Conservation (phyloP, 2,797 vertebrate genomes). For the Ctenopoma kingsleyae region DNA sequence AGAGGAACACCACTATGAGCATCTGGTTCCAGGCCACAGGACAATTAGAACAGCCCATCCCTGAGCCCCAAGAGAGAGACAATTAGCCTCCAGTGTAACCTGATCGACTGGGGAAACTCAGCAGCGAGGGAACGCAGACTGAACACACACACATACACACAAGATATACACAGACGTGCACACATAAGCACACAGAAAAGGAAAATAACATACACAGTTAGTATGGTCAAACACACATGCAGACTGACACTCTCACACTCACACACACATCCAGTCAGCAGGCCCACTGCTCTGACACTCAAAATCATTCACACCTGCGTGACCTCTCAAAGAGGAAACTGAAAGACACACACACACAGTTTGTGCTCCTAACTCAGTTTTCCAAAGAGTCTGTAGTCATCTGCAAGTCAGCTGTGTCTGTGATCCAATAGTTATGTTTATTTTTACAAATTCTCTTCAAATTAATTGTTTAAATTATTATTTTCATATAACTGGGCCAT, state of each 20-base stretch:
- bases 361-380: slow-evolving; percentile 27
- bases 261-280: slow-evolving; percentile 33
- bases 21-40: slow-evolving; percentile 81
- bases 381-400: slow-evolving; percentile 32
- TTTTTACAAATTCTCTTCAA: slow-evolving; percentile 25
- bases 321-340: slow-evolving; percentile 66
- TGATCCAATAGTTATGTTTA: slow-evolving; percentile 31
- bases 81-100: slow-evolving; percentile 82
- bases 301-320: slow-evolving; percentile 82
- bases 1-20: slow-evolving; percentile 55
- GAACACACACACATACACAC: slow-evolving; percentile 52
- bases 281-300: slow-evolving; percentile 54
- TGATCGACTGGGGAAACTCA: slow-evolving; percentile 77
- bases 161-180: slow-evolving; percentile 39
- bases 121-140: slow-evolving; percentile 52
- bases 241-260: slow-evolving; percentile 43
- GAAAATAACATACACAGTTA: slow-evolving; percentile 39
- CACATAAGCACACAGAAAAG: slow-evolving; percentile 17
- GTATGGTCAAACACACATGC: slow-evolving; percentile 29
- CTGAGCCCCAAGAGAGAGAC: slow-evolving; percentile 78
- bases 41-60: slow-evolving; percentile 81
- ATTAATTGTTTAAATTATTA: slow-evolving; percentile 38
- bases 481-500: slow-evolving; percentile 26
- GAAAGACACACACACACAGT: slow-evolving; percentile 50
- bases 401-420: slow-evolving; percentile 11